Evolutionary conservation across 1,140 invertebrate species (phyloP).

Genomic region (Heliconius hermathena): DNA sequence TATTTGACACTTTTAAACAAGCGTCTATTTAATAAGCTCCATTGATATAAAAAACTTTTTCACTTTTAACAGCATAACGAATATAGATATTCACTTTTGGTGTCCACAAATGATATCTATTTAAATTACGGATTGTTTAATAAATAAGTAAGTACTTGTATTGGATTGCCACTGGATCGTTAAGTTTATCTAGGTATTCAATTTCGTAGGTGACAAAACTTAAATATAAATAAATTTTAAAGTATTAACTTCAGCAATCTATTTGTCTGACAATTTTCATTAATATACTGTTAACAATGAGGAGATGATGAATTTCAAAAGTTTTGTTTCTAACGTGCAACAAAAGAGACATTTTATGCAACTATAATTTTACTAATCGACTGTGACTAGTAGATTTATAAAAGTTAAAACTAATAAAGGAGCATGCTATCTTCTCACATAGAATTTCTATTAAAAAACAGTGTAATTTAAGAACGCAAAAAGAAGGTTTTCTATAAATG

Average conservation of each 20-base stretch:
- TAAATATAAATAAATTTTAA: neutral
- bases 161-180: slow-evolving; percentile 12
- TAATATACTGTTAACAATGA: slow-evolving; percentile 21
- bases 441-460: neutral
- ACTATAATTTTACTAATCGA: neutral
- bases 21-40: slow-evolving; percentile 29
- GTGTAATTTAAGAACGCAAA: neutral
- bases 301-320: slow-evolving; percentile 12
- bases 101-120: neutral
- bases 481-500: neutral
- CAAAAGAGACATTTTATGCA: neutral
- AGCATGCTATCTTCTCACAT: neutral
- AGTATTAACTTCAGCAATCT: slow-evolving; percentile 22
- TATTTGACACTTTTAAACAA: neutral
- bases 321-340: slow-evolving; percentile 22
- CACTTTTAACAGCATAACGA: slow-evolving; percentile 10
- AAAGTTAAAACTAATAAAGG: neutral
- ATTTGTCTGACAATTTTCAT: slow-evolving; percentile 24
- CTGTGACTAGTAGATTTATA: neutral
- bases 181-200: neutral
- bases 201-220: neutral
- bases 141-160: slow-evolving; percentile 29
- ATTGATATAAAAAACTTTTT: slow-evolving; percentile 21
- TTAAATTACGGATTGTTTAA: neutral
- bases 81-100: neutral